Evolutionary conservation across 2,113 vertebrate species (phyloP), one percentile per base, ranked within the genome.

Genomic region (Lepus americanus): DNA sequence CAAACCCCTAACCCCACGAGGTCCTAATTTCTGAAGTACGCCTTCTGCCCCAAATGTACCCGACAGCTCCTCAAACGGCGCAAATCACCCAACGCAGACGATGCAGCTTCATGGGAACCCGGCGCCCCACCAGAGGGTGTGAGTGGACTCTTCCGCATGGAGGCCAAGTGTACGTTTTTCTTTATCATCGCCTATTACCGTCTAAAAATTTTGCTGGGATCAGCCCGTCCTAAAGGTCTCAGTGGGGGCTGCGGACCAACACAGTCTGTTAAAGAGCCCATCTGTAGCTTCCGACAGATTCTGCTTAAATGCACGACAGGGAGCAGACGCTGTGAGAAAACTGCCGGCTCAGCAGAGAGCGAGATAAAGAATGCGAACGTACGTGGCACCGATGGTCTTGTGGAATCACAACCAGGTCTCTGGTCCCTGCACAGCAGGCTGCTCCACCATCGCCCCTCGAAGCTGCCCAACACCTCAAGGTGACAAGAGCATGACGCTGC

Each of bases 191-290:
- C 98, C 98, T 94, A 97, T 82, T 98, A 97, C 97, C 39, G 78
- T 98, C 98, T 98, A 98, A 97, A 6, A 98, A 97, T 98, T 98
- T 97, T 98, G 98, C 98, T 98, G 98, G 98, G 98, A 98, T 96
- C 98, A 97, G 92, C 93, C 95, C 80, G 97, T 98, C 89, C 93
- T 96, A 98, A 98, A 98, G 95, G 96, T 96, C 97, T 98, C 98
- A 96, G 94, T 97, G 98, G 97, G 97, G 98, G 95, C 94, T 95
- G 94, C 76, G 97, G 69, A 91, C 96, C 53, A 97, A 96, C 82
- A 97, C 97, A 95, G 94, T 95, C 96, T 97, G 97, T 98, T 98
- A 97, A 81, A 97, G 96, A 97, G 96, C 96, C 93, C 94, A 97
- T 97, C 95, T 63, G 91, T 72, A 61, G 89, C 96, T 98, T 97